phyloP scores from a whole-genome alignment of 2,888 invertebrate species.

The Sinhomidia bicolor region DNA sequence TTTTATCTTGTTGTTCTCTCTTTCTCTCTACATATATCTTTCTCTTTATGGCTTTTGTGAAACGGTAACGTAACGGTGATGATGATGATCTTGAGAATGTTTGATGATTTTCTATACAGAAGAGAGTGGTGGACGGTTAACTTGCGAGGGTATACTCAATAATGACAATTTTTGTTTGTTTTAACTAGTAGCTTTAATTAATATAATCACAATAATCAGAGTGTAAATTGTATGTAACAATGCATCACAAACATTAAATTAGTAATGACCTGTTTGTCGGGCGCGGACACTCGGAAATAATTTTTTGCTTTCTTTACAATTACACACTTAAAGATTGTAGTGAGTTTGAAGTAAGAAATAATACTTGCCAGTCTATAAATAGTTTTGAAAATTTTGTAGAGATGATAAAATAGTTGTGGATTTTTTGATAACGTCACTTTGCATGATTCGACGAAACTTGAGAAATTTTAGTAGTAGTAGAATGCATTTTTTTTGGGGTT shows the following conservation, averaged over 20 bases:
- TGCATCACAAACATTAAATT: background rate
- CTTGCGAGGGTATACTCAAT: constrained; percentile 66
- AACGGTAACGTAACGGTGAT: constrained; percentile 64
- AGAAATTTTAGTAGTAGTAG: background rate
- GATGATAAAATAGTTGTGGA: background rate
- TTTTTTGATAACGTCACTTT: background rate
- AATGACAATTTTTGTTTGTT: constrained; percentile 42
- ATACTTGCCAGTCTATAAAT: too few species aligned
- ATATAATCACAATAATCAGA: background rate
- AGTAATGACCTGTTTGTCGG: too few species aligned
- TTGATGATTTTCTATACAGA: constrained; percentile 69
- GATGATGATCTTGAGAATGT: constrained; percentile 54
- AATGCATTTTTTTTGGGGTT: background rate
- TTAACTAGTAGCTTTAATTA: constrained; percentile 11
- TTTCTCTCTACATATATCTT: constrained; percentile 46
- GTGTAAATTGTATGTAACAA: background rate
- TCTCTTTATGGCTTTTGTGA: constrained; percentile 64
- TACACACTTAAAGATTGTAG: too few species aligned
- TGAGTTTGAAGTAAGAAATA: too few species aligned
- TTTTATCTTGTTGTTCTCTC: constrained; percentile 25
- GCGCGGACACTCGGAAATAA: too few species aligned
- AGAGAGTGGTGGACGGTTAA: constrained; percentile 70
- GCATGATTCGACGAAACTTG: background rate
- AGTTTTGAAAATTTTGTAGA: too few species aligned
- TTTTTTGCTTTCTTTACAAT: too few species aligned